Evolutionary conservation across 2,797 vertebrate species (phyloP).

Genomic region (Eidolon dupreanum): DNA sequence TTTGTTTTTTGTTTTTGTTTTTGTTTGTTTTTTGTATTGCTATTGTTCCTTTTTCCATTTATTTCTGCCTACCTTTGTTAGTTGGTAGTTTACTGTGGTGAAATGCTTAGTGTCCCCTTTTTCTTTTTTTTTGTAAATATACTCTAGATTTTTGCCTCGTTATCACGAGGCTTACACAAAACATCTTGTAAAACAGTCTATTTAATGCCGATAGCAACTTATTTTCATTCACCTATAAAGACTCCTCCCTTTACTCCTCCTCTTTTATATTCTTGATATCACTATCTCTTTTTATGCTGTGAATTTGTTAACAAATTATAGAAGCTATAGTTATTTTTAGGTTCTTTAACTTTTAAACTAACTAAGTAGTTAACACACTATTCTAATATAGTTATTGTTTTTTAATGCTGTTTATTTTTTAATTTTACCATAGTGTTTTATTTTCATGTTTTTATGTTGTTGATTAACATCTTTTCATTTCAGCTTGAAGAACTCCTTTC

Average conservation of each 20-base stretch:
- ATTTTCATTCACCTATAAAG: background rate
- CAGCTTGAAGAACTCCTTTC: background rate
- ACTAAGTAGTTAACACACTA: background rate
- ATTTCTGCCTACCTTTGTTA: background rate
- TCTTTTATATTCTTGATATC: background rate
- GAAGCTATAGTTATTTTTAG: background rate
- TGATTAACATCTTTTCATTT: background rate
- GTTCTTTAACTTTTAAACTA: background rate
- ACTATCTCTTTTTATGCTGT: background rate
- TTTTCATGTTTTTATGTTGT: background rate
- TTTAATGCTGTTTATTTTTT: background rate
- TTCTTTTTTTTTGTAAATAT: background rate
- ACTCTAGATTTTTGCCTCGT: background rate
- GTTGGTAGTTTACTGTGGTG: background rate
- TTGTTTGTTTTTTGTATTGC: background rate
- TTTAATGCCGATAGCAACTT: background rate
- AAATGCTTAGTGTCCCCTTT: background rate
- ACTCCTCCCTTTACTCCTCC: background rate
- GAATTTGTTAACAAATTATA: background rate
- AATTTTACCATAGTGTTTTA: background rate
- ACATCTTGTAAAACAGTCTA: background rate
- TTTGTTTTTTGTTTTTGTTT: too few species aligned
- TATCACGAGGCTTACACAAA: background rate
- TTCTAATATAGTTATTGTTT: background rate
- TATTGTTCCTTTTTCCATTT: background rate